Evolutionary conservation across 2,888 invertebrate genomes (phyloP), one percentile per base, ranked within the genome.

Genomic region (Ctena decussata): DNA sequence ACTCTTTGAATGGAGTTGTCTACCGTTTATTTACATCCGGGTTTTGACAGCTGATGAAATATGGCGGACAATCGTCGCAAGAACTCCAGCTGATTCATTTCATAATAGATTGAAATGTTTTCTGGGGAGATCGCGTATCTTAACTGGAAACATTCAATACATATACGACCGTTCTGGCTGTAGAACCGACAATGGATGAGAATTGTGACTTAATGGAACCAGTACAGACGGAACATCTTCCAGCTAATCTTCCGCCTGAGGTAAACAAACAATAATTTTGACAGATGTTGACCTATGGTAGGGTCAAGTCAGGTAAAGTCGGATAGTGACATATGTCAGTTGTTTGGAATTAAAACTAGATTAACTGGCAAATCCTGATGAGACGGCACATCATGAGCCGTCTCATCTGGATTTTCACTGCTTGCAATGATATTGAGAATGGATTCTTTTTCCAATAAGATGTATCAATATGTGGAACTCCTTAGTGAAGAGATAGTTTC

Each of bases 141-240:
- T 21, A 78, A 86, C 76, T 70, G 86, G 83, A 80, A 82, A 60
- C 86, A 82, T 79, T 75, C 89, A 60, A 53, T 82, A 78, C 86
- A 89, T 82, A 82, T 89, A 89, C 76, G 80, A 80, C 82, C 72
- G 79, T 78, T 69, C 12, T 73, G 75, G 32, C 37, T 69, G 32
- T 76, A 81, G 27, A 49, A 69, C 3, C 24, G n/a, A 82, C 70
- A 46, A 98, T 98, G 98, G 98, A 98, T 91, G 97, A 98, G 0
- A 98, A 98, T 96, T 96, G 98, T 92, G 97, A 97, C 92, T 96
- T 98, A 39, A 98, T 98, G 95, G 98, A 98, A 71, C 95, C 97
- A 98, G 0, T 94, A 93, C 73, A 80, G 35, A 72, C 82, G 53
- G 91, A 90, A 70, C 90, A 91, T 37, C 76, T 94, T 82, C 94